phyloP scores from a whole-genome alignment of 1,140 invertebrate genomes.

The Helicoverpa armigera region DNA sequence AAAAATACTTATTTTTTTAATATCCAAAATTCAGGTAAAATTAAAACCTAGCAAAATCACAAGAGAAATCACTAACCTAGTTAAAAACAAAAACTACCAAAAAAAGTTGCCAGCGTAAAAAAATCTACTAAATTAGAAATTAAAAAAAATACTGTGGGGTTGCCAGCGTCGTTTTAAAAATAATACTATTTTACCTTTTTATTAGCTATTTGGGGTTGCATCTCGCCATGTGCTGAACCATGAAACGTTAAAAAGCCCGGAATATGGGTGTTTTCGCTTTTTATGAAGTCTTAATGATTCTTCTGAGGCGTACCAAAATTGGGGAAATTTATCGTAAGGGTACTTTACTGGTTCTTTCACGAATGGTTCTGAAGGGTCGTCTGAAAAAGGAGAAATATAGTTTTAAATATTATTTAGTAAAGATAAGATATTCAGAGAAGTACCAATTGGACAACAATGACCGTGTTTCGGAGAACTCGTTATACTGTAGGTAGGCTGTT shows the following conservation, averaged over 20 bases:
- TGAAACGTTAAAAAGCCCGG: conserved; percentile 76
- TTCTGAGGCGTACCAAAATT: conserved; percentile 81
- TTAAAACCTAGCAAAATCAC: conserved; percentile 15
- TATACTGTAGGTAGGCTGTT: too few relatives aligned
- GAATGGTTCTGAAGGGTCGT: conserved; percentile 68
- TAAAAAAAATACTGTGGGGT: conserved; percentile 44
- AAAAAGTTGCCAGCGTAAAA: conserved; percentile 23
- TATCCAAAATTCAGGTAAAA: background rate
- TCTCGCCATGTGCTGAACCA: conserved; percentile 77
- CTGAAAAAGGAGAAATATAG: conserved; percentile 64
- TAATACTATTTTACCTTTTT: conserved; percentile 34
- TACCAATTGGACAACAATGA: too few relatives aligned
- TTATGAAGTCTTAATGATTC: conserved; percentile 78
- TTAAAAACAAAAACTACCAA: conserved; percentile 14
- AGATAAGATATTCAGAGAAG: too few relatives aligned
- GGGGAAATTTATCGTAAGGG: conserved; percentile 76
- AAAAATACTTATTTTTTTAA: conserved; percentile 17
- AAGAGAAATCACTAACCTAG: conserved; percentile 1
- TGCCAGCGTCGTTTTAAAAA: conserved; percentile 50
- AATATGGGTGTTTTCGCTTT: conserved; percentile 80
- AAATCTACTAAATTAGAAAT: conserved; percentile 21
- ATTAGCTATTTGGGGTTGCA: conserved; percentile 71
- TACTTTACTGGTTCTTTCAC: conserved; percentile 74
- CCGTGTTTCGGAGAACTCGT: too few relatives aligned
- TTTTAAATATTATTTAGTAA: background rate